Conservation (phyloP, 2,113 vertebrate species). For the Henicopernis longicauda region DNA sequence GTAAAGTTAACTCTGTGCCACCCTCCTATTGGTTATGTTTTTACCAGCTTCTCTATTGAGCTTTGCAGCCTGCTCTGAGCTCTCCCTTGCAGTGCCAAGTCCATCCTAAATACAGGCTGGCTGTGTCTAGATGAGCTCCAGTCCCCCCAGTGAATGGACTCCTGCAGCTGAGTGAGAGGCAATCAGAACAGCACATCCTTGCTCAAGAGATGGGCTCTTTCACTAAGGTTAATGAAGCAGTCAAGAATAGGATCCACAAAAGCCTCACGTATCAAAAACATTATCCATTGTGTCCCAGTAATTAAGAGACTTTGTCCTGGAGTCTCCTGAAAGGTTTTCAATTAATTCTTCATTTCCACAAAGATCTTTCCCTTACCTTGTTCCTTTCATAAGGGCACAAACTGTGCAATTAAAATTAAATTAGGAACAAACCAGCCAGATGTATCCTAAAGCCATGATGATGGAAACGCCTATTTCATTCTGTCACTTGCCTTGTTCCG, state of each 20-base stretch:
- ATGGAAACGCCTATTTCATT: neutral
- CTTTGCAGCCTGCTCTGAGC: neutral
- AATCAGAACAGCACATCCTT: neutral
- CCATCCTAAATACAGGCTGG: neutral
- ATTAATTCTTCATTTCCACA: neutral
- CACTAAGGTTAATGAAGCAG: neutral
- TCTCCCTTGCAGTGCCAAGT: neutral
- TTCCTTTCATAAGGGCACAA: neutral
- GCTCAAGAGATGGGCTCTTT: neutral
- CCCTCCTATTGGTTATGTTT: neutral
- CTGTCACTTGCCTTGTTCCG: neutral
- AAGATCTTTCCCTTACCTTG: neutral
- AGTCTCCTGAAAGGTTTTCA: neutral
- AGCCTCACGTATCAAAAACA: neutral
- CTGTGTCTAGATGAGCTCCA: neutral
- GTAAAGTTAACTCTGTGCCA: neutral
- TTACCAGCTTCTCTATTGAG: neutral
- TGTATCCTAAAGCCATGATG: neutral
- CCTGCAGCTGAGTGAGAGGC: neutral
- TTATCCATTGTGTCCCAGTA: neutral
- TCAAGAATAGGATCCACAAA: neutral
- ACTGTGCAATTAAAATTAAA: slow-evolving; percentile 11
- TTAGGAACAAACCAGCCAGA: neutral
- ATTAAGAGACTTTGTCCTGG: neutral
- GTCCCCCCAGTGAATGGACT: neutral